Conservation (phyloP, 2,113 vertebrate species). For the Rhodinocichla rosea region DNA sequence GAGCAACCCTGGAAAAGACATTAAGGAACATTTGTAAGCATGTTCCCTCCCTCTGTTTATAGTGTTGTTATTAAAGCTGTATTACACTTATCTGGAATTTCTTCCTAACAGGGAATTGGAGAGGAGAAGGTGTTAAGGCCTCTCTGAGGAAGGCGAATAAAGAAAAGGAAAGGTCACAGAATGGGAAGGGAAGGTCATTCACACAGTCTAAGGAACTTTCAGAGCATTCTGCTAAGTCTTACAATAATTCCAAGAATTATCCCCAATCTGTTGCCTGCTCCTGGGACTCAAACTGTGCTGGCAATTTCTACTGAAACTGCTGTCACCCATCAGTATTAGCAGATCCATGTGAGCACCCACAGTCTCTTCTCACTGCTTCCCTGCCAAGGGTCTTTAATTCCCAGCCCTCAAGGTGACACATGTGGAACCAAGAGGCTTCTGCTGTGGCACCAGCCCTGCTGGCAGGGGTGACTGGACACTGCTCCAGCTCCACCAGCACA, state of each 20-base stretch:
- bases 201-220: not conserved
- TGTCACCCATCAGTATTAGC: rapidly evolving
- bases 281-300: not conserved
- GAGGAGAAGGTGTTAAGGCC: not conserved
- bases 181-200: not conserved
- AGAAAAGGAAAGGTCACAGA: not conserved
- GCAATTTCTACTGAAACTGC: not conserved
- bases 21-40: not conserved
- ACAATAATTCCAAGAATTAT: not conserved
- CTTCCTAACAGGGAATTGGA: not conserved
- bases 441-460: not conserved
- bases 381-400: not conserved
- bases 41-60: not conserved
- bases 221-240: not conserved
- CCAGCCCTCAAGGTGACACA: not conserved
- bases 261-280: not conserved
- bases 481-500: not conserved
- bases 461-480: not conserved
- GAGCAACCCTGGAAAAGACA: not conserved
- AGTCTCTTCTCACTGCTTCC: rapidly evolving
- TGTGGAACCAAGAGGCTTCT: not conserved
- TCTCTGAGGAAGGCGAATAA: not conserved
- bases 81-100: not conserved
- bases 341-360: not conserved
- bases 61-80: not conserved